Conservation (phyloP, 1,140 invertebrate genomes). For the Plodia interpunctella region DNA sequence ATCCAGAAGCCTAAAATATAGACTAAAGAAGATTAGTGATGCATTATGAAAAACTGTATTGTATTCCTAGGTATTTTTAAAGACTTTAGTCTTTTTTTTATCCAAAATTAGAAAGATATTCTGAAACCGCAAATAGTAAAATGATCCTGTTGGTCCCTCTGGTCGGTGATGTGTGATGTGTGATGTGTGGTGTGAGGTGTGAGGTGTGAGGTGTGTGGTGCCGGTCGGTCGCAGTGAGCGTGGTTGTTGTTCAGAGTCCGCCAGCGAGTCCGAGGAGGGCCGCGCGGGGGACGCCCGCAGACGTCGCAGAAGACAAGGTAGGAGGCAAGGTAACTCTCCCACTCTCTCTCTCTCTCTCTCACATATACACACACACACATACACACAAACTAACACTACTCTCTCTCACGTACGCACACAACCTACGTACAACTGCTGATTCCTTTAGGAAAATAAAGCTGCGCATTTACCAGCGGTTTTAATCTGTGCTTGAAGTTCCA, state of each 20-base stretch:
- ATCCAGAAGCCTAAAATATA: too few species aligned
- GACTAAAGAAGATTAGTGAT: too few species aligned
- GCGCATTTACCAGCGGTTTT: too few species aligned
- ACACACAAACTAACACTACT: not conserved
- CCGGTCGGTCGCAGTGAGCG: not conserved
- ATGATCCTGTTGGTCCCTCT: not conserved
- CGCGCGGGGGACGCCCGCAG: conserved; percentile 31
- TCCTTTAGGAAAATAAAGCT: too few species aligned
- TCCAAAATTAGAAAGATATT: too few species aligned
- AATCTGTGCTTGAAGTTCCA: too few species aligned
- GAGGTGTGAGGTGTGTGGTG: not conserved
- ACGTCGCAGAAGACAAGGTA: conserved; percentile 45
- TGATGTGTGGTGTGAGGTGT: not conserved
- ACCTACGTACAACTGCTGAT: not conserved
- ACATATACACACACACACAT: not conserved
- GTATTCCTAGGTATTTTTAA: too few species aligned
- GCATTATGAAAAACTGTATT: too few species aligned
- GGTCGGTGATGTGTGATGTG: not conserved
- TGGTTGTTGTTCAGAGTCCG: conserved; percentile 60
- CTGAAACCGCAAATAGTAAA: too few species aligned
- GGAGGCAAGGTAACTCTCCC: conserved; percentile 35
- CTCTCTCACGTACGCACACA: not conserved
- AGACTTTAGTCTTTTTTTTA: too few species aligned
- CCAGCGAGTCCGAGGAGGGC: conserved; percentile 52
- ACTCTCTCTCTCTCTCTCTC: conserved; percentile 3